phyloP scores from a whole-genome alignment of 2,888 invertebrate genomes.

The Caenorhabditis drosophilae region DNA sequence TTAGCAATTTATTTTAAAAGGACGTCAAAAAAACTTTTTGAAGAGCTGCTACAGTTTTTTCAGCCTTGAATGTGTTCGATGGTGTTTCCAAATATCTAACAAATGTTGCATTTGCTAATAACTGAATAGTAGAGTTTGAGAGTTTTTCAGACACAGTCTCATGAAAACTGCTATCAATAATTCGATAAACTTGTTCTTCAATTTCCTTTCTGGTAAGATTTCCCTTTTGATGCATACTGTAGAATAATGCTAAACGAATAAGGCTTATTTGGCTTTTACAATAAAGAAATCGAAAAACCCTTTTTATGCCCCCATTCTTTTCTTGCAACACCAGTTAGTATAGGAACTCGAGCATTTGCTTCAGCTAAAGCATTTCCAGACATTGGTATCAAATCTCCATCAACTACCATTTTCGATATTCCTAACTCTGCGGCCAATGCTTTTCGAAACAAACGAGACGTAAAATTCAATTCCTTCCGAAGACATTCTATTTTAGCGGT shows the following conservation, averaged over 20 bases:
- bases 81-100: conserved; percentile 56
- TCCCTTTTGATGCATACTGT: conserved; percentile 59
- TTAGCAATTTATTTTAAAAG: not conserved
- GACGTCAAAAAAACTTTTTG: conserved; percentile 38
- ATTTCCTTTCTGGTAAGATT: conserved; percentile 48
- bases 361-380: conserved; percentile 52
- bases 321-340: conserved; percentile 67
- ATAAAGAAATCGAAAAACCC: too few species aligned
- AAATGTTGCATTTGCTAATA: conserved; percentile 66
- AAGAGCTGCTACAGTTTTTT: conserved; percentile 46
- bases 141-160: conserved; percentile 48
- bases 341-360: conserved; percentile 62
- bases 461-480: conserved; percentile 63
- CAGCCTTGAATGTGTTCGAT: conserved; percentile 36
- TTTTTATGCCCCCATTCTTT: conserved; percentile 69
- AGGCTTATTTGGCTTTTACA: too few species aligned
- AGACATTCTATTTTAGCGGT: conserved; percentile 58
- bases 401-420: conserved; percentile 68
- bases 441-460: conserved; percentile 58
- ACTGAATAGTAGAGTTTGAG: conserved; percentile 62
- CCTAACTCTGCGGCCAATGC: conserved; percentile 67
- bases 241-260: conserved; percentile 61
- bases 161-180: conserved; percentile 61
- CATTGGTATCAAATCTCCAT: conserved; percentile 65
- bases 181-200: conserved; percentile 58